Evolutionary conservation across 2,113 vertebrate species (phyloP), one percentile per base, ranked within the genome.

Genomic region (Serinus canaria): DNA sequence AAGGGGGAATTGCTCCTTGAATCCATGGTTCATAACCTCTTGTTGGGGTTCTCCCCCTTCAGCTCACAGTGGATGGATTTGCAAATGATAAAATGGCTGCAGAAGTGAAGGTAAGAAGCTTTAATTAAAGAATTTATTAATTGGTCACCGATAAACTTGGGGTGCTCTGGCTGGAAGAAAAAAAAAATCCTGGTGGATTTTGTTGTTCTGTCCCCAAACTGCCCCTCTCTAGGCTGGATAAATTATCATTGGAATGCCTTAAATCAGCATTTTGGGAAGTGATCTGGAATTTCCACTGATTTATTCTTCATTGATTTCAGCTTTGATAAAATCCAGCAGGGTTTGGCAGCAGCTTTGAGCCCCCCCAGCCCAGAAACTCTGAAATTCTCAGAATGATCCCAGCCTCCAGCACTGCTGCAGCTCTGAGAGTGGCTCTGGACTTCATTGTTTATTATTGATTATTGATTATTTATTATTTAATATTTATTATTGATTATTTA

Each of bases 1-100:
- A 46, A 41, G 37, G 19, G 21, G 18, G 4, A 31, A 9, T 12
- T 52, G 83, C 15, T 31, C 19, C 18, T n/a, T 31, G 1, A 9
- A 9, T 46, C 10, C 27, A 31, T 10, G 6, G 17, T 52, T 52
- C 6, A 52, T 52, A 2, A 52, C 18, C 30, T 31, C 9, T 22
- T n/a, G 13, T 4, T 58, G 55, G 20, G 21, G 1, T 63, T 16
- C 10, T 19, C 15, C 1, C n/a, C 13, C 2, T 97, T 46, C 96
- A 99, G 99, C 98, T 99, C 63, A 98, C 99, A 23, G 99, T 99
- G 53, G 99, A 99, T 81, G 99, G 99, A 50, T 99, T 99, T 98
- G 99, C 99, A 62, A 97, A 98, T 56, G 99, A 99, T 92, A 99
- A 99, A 98, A 99, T 99, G 98, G 99, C 99, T 31, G 97, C 98